phyloP scores from a whole-genome alignment of 2,797 vertebrate genomes.

The Tokudaia muenninki region DNA sequence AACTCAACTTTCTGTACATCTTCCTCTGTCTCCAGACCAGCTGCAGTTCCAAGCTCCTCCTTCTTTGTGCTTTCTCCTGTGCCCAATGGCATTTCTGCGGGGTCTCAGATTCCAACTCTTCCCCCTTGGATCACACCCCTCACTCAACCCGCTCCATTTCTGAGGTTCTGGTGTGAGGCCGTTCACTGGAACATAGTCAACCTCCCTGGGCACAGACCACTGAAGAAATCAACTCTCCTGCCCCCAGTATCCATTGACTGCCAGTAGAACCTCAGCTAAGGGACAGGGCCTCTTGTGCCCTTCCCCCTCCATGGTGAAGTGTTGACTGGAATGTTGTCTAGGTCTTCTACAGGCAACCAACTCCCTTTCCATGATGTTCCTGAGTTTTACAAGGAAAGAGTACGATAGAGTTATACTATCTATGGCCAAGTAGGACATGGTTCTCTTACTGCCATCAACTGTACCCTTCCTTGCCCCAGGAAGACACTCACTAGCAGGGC shows the following conservation, averaged over 20 bases:
- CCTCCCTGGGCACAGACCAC: not conserved
- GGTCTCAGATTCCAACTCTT: not conserved
- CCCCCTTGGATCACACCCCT: not conserved
- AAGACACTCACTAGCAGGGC: accelerated
- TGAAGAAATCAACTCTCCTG: not conserved
- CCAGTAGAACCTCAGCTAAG: not conserved
- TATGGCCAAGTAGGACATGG: not conserved
- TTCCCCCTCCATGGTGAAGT: not conserved
- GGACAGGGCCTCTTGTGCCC: not conserved
- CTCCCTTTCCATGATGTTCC: not conserved
- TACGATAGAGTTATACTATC: not conserved
- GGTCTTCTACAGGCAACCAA: not conserved
- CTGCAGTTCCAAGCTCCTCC: not conserved
- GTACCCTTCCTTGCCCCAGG: accelerated
- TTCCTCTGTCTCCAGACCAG: not conserved
- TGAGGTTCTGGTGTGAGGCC: not conserved
- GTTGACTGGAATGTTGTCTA: not conserved
- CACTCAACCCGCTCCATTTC: not conserved
- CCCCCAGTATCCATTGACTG: not conserved
- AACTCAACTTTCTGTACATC: accelerated
- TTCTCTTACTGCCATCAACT: not conserved
- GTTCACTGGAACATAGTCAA: not conserved
- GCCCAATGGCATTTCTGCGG: accelerated
- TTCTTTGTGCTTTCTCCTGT: accelerated
- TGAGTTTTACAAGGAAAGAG: not conserved